Evolutionary conservation across 2,888 invertebrate genomes (phyloP), one percentile per base, ranked within the genome.

Genomic region (Odontocerum albicorne): DNA sequence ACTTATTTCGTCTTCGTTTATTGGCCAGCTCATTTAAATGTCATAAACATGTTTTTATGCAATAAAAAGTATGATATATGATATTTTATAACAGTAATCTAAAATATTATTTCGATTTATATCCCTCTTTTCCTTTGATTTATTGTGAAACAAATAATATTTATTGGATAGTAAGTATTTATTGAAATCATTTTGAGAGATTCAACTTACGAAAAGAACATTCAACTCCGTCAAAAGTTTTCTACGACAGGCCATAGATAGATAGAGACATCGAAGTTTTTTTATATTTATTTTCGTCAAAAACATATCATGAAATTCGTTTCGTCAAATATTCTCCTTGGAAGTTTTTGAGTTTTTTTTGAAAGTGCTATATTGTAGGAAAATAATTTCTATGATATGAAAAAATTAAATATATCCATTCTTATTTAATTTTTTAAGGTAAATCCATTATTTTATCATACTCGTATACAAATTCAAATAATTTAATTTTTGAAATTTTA

Each of bases 1-100:
- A n/a, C n/a, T n/a, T n/a, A n/a, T n/a, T n/a, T n/a, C n/a, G n/a
- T n/a, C n/a, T n/a, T n/a, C n/a, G n/a, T n/a, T n/a, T n/a, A n/a
- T n/a, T n/a, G n/a, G n/a, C n/a, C n/a, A n/a, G n/a, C n/a, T n/a
- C n/a, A n/a, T n/a, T n/a, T n/a, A 75, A 74, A 74, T 74, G 72
- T 75, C 75, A 77, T 77, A 77, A 78, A 77, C 78, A 77, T 77
- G 78, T 77, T 78, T 77, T 77, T 77, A 73, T 72, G 73, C 75
- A 74, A 75, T 78, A 76, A 77, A 78, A 77, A 75, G 77, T 77
- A 77, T 77, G 75, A 75, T 72, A 72, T 67, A 68, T 75, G 77
- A 77, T 78, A 39, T 57, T 61, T 58, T 77, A 77, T 77, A 73
- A 72, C 75, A 75, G 75, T 77, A 78, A 77, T 78, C 77, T 77